Evolutionary conservation across 1,140 invertebrate genomes (phyloP).

Genomic region (Drosophila ficusphila): DNA sequence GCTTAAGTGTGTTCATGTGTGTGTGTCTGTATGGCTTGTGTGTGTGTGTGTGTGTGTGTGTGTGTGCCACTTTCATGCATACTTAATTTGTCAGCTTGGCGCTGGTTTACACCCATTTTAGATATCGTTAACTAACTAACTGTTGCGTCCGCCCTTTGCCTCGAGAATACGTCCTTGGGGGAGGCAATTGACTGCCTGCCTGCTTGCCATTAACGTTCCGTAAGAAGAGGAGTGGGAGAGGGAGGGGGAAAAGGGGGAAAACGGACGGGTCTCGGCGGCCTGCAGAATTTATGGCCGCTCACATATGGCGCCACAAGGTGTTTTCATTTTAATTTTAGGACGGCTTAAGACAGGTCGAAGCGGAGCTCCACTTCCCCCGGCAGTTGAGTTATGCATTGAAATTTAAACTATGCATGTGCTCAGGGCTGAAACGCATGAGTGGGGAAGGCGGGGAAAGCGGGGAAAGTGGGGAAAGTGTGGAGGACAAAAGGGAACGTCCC

Average conservation of each 20-base stretch:
- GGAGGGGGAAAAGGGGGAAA: background rate
- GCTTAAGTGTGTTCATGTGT: background rate
- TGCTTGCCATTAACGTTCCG: slow-evolving; percentile 3
- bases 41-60: background rate
- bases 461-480: too few relatives aligned
- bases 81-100: slow-evolving; percentile 75
- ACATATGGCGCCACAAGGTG: slow-evolving; percentile 58
- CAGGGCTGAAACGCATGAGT: slow-evolving; percentile 8
- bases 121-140: slow-evolving; percentile 67
- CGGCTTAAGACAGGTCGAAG: slow-evolving; percentile 49
- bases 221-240: background rate
- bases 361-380: background rate
- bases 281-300: slow-evolving; percentile 67
- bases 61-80: slow-evolving; percentile 69
- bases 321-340: slow-evolving; percentile 73
- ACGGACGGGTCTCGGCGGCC: slow-evolving; percentile 7
- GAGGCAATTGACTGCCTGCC: background rate
- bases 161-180: background rate
- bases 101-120: slow-evolving; percentile 62
- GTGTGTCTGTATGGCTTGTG: background rate
- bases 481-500: too few relatives aligned
- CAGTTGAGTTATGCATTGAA: slow-evolving; percentile 65
- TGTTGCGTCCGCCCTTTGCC: slow-evolving; percentile 54
- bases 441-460: background rate
- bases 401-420: slow-evolving; percentile 61